These are phyloP conservation scores for Formicarius rufipectus DNA, from an alignment of 2,113 vertebrate genomes.

Conservation along the genomic window DNA sequence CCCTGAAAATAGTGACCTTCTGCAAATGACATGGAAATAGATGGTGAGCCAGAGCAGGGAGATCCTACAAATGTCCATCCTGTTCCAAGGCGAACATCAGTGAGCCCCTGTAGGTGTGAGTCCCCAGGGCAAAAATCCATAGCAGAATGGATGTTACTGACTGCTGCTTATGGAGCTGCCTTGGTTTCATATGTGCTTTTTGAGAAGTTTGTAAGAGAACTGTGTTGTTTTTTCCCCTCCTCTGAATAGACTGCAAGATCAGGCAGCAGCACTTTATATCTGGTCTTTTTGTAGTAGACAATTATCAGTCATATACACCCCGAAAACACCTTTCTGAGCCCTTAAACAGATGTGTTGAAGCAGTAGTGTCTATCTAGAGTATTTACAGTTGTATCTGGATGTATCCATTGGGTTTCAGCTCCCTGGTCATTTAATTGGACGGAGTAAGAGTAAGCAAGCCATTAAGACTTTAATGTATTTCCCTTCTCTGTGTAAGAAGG, in stretches of 20 bases:
- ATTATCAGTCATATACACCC: background rate
- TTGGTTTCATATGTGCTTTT: background rate
- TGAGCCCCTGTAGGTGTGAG: background rate
- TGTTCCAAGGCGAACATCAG: background rate
- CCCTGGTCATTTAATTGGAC: background rate
- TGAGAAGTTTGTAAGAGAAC: background rate
- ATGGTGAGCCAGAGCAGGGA: background rate
- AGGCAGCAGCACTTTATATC: background rate
- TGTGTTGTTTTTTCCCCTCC: background rate
- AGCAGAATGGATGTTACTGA: background rate
- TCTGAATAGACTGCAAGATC: background rate
- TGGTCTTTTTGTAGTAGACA: background rate
- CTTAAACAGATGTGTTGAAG: background rate
- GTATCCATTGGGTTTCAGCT: background rate
- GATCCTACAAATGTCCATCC: background rate
- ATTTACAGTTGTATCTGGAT: background rate
- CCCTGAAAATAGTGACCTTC: background rate
- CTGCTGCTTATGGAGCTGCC: background rate
- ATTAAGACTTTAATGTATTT: background rate
- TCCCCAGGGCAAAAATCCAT: background rate
- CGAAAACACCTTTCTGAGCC: background rate
- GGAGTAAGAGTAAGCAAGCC: background rate
- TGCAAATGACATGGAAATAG: background rate
- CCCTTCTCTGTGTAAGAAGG: background rate
- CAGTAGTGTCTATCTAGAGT: background rate